phyloP scores from a whole-genome alignment of 1,140 invertebrate species.

The Babylonia areolata region DNA sequence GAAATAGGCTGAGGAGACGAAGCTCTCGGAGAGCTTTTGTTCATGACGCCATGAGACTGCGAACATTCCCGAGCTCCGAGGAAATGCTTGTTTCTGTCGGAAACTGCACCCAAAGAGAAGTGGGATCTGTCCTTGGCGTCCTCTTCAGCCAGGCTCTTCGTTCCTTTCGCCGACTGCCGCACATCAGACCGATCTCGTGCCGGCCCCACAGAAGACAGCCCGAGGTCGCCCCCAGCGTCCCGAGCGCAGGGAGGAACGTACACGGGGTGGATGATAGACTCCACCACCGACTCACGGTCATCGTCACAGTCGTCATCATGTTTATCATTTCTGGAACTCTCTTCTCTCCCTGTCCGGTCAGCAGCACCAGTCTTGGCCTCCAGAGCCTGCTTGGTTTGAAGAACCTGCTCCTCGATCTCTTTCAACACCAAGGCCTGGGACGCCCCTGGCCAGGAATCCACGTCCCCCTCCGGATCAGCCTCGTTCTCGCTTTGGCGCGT shows the following conservation, averaged over 20 bases:
- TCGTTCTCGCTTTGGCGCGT: neutral
- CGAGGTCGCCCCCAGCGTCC: neutral
- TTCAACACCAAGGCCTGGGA: neutral
- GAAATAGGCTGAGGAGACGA: neutral
- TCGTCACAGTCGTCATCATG: neutral
- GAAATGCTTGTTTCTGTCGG: neutral
- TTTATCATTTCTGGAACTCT: no score
- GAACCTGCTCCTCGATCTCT: slow-evolving; percentile 10
- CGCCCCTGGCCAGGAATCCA: neutral
- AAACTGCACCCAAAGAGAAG: neutral
- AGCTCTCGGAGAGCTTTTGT: neutral
- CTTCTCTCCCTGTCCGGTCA: no score
- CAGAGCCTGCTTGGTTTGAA: neutral
- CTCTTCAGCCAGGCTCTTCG: no score
- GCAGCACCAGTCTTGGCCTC: neutral
- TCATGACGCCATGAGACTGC: neutral
- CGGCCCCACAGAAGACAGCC: neutral
- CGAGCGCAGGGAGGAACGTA: slow-evolving; percentile 14
- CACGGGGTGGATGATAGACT: neutral
- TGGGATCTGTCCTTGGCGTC: no score
- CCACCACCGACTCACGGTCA: slow-evolving; percentile 3
- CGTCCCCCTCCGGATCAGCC: neutral
- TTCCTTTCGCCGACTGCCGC: no score
- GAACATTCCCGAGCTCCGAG: neutral
- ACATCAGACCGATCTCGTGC: no score